phyloP scores from a whole-genome alignment of 2,113 vertebrate species.

The Eleginops maclovinus region DNA sequence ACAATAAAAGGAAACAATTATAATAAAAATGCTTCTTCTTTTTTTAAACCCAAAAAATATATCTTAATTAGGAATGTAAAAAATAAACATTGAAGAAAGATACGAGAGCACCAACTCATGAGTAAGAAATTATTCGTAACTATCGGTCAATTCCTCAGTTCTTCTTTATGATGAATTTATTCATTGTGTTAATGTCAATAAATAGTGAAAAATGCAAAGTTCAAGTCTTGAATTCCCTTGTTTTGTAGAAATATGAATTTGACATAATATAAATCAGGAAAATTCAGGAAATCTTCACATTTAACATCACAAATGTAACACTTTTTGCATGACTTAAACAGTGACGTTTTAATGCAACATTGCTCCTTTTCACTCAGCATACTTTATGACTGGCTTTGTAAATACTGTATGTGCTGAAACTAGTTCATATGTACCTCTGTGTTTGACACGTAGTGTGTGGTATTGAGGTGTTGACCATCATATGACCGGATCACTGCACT shows the following conservation, averaged over 20 bases:
- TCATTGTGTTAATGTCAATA: too few relatives aligned
- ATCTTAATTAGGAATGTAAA: too few relatives aligned
- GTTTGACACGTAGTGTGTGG: constrained; percentile 31
- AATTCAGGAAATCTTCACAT: not conserved
- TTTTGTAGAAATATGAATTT: not conserved
- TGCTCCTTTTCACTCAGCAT: not conserved
- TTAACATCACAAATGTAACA: too few relatives aligned
- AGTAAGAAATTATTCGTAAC: too few relatives aligned
- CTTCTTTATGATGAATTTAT: too few relatives aligned
- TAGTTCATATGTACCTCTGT: constrained; percentile 11
- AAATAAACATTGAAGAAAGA: too few relatives aligned
- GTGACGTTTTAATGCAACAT: not conserved
- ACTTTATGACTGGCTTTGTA: not conserved
- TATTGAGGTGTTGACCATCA: constrained; percentile 60
- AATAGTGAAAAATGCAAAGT: too few relatives aligned
- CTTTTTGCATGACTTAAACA: not conserved
- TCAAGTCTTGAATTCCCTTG: not conserved
- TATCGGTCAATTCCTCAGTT: too few relatives aligned
- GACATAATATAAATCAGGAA: not conserved
- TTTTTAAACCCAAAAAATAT: too few relatives aligned
- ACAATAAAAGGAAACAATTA: too few relatives aligned
- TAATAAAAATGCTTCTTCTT: too few relatives aligned
- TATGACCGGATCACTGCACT: constrained; percentile 59
- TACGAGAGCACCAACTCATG: too few relatives aligned
- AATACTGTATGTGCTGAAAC: constrained; percentile 8